Conservation (phyloP, 64 coral and sea anemone species). For the Acropora yongei region DNA sequence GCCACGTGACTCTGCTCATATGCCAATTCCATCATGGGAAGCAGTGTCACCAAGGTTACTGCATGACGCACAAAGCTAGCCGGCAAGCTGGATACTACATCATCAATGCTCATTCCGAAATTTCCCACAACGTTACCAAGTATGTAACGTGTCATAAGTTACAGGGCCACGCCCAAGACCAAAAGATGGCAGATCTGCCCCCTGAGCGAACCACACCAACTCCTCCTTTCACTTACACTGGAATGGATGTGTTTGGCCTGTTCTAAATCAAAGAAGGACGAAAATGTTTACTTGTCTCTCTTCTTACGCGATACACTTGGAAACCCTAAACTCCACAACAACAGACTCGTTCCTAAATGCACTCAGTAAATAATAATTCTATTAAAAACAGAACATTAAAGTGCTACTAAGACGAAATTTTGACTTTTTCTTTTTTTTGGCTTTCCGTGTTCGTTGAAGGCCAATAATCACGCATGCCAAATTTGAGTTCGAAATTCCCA, state of each 20-base stretch:
- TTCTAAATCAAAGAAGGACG: conserved; percentile 16
- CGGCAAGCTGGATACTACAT: conserved; percentile 67
- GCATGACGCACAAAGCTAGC: conserved; percentile 50
- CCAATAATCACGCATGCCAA: too few species aligned
- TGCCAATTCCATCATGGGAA: too few species aligned
- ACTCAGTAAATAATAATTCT: not conserved
- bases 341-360: conserved; percentile 7
- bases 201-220: conserved; percentile 48
- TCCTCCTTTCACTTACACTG: conserved; percentile 42
- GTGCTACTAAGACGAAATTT: too few species aligned
- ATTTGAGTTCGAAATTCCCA: too few species aligned
- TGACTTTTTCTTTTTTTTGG: too few species aligned
- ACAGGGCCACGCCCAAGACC: conserved; percentile 38
- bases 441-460: too few species aligned
- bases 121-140: conserved; percentile 46
- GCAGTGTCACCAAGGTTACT: too few species aligned
- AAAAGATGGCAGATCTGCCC: conserved; percentile 73
- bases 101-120: conserved; percentile 21
- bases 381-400: not conserved
- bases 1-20: conserved; percentile 46
- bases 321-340: conserved; percentile 21
- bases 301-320: conserved; percentile 38
- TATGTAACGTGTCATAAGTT: conserved; percentile 60
- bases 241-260: too few species aligned
- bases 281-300: conserved; percentile 39